These are phyloP conservation scores for Bathynomus jamesi DNA, from an alignment of 1,140 invertebrate genomes.

Conservation along the genomic window DNA sequence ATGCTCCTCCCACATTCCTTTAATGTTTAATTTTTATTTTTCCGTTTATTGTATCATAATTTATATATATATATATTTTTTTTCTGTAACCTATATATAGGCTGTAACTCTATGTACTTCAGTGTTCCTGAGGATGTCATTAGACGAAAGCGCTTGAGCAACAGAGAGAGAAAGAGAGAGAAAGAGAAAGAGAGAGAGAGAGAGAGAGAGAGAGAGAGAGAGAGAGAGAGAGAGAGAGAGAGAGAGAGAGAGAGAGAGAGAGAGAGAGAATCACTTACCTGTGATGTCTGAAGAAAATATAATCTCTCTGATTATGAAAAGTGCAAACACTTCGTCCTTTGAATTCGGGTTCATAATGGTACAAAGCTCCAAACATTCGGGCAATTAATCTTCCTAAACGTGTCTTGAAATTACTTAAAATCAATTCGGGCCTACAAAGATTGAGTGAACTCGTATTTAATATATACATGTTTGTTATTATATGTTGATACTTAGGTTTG, in stretches of 20 bases:
- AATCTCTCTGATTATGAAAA: conserved; percentile 98
- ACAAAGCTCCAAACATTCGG: conserved; percentile 89
- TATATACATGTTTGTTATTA: neutral
- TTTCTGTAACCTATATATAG: too few relatives aligned
- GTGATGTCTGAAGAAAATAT: conserved; percentile 97
- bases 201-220: conserved; percentile 6
- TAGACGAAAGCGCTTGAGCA: too few relatives aligned
- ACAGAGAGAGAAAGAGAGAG: too few relatives aligned
- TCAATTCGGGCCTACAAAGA: conserved; percentile 82
- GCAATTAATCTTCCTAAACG: conserved; percentile 80
- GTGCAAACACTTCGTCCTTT: conserved; percentile 85
- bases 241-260: neutral
- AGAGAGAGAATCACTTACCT: conserved; percentile 56
- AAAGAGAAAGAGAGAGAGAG: too few relatives aligned
- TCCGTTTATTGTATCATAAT: too few relatives aligned
- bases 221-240: neutral
- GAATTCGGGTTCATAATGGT: conserved; percentile 94
- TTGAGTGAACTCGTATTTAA: conserved; percentile 50
- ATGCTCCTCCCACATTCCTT: too few relatives aligned
- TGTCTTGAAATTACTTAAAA: conserved; percentile 94
- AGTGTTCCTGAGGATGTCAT: too few relatives aligned
- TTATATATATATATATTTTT: too few relatives aligned
- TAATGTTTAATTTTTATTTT: too few relatives aligned
- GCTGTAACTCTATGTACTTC: too few relatives aligned
- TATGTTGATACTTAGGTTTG: neutral